These are phyloP conservation scores for Vanessa cardui DNA, from an alignment of 2,888 invertebrate genomes.

Conservation along the genomic window DNA sequence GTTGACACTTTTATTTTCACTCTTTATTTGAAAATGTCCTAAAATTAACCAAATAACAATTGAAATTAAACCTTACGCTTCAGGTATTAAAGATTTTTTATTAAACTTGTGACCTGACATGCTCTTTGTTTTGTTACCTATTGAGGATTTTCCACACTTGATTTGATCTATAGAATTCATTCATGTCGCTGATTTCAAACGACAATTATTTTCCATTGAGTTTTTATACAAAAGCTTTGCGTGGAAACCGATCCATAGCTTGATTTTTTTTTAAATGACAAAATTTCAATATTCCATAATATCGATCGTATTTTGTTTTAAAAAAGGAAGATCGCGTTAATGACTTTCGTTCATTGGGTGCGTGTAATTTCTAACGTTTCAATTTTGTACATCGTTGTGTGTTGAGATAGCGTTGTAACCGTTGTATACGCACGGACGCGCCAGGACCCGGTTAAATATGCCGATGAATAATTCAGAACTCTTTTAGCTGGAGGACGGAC, in stretches of 20 bases:
- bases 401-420: constrained; percentile 47
- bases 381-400: constrained; percentile 27
- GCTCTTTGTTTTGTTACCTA: constrained; percentile 38
- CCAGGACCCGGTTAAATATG: constrained; percentile 70
- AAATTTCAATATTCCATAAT: no score
- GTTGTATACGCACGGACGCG: constrained; percentile 50
- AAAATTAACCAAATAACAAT: background rate
- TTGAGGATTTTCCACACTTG: constrained; percentile 45
- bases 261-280: constrained; percentile 1
- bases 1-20: constrained; percentile 19
- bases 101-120: constrained; percentile 26
- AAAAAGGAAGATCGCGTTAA: background rate
- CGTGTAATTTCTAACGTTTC: background rate
- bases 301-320: no score
- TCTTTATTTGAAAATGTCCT: constrained; percentile 20
- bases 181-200: constrained; percentile 27
- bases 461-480: constrained; percentile 77
- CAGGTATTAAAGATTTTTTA: constrained; percentile 18
- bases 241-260: background rate
- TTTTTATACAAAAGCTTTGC: constrained; percentile 12
- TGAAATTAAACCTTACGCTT: constrained; percentile 16
- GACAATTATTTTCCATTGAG: constrained; percentile 28
- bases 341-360: background rate
- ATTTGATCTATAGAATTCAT: constrained; percentile 36
- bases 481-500: constrained; percentile 68